Evolutionary conservation across 30 jellyfish, hydroid and myxozoan species (phyloP).

Genomic region (Chironex yamaguchii): DNA sequence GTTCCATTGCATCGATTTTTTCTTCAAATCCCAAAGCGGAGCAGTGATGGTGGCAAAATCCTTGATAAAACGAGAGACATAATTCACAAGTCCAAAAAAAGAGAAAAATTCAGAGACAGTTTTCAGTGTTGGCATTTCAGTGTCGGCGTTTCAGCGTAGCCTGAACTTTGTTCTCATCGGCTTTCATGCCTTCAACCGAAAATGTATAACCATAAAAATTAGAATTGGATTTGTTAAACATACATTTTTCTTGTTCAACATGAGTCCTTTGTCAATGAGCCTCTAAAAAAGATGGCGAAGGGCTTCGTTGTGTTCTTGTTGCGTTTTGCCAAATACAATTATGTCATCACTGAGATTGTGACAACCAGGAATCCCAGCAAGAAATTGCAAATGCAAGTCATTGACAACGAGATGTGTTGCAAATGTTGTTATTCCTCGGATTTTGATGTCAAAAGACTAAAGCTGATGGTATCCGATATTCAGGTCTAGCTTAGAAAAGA

Average conservation of each 20-base stretch:
- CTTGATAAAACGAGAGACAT: background rate
- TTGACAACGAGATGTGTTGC: slow-evolving; percentile 12
- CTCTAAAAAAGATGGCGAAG: background rate
- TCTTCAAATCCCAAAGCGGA: slow-evolving; percentile 33
- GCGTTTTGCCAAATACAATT: slow-evolving; percentile 20
- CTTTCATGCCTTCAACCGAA: slow-evolving; percentile 2
- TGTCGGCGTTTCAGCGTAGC: too few species aligned
- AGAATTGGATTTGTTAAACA: background rate
- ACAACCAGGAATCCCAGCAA: background rate
- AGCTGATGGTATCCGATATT: slow-evolving; percentile 28
- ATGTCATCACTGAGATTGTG: slow-evolving; percentile 38
- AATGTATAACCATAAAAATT: slow-evolving; percentile 5
- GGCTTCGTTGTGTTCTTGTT: slow-evolving; percentile 10
- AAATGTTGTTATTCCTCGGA: slow-evolving; percentile 24
- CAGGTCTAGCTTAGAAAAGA: slow-evolving; percentile 45
- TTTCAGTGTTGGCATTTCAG: slow-evolving; percentile 2
- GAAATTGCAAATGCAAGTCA: background rate
- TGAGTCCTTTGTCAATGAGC: background rate
- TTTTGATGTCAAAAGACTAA: background rate
- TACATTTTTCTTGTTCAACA: background rate
- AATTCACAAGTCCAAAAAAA: slow-evolving; percentile 27
- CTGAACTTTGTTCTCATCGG: background rate
- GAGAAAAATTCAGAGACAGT: slow-evolving; percentile 5
- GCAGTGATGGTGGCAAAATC: slow-evolving; percentile 41
- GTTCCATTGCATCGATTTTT: background rate